Evolutionary conservation across 2,888 invertebrate species (phyloP), one percentile per base, ranked within the genome.

Genomic region (Sarcophaga subvicina): DNA sequence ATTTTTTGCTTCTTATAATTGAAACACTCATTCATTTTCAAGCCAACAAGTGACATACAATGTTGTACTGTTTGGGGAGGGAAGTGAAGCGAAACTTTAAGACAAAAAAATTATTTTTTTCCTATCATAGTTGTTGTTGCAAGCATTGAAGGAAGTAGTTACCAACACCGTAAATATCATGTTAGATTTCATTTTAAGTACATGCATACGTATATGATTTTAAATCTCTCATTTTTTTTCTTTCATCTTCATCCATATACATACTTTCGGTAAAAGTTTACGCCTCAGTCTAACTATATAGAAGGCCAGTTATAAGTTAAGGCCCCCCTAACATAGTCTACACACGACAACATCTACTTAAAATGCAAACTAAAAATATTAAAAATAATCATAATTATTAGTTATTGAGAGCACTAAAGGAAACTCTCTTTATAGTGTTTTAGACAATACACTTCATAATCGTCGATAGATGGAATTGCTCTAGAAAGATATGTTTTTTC

Each of bases 301-400:
- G 73, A 84, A 81, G 81, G 75, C 79, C 79, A 84, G 81, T 77
- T 83, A 80, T 62, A 64, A 14, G 54, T 59, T 78, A 67, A 67
- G 20, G 73, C 60, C 64, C 5, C 14, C 54, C 17, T 22, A 78
- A 62, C 22, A 78, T 54, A 54, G 4, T 54, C 5, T 54, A 54
- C 54, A 54, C 17, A 77, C 47, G 62, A 47, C 62, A 79, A 83
- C 14, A 17, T 54, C 54, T 71, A 73, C 64, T 49, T 80, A 64
- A 82, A 54, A 37, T 67, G 45, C 22, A 66, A 60, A 67, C 62
- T 47, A 63, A 62, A 78, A 67, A 80, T 77, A 77, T 82, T 81
- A n/a, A n/a, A n/a, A n/a, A n/a, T n/a, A 84, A 87, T 87, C 75
- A 81, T 87, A 87, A 84, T 87, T 84, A 87, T 79, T 63, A 84